Base-by-base conservation (phyloP, 1,140 invertebrate genomes). In the Pseudomyrmex concolor region DNA sequence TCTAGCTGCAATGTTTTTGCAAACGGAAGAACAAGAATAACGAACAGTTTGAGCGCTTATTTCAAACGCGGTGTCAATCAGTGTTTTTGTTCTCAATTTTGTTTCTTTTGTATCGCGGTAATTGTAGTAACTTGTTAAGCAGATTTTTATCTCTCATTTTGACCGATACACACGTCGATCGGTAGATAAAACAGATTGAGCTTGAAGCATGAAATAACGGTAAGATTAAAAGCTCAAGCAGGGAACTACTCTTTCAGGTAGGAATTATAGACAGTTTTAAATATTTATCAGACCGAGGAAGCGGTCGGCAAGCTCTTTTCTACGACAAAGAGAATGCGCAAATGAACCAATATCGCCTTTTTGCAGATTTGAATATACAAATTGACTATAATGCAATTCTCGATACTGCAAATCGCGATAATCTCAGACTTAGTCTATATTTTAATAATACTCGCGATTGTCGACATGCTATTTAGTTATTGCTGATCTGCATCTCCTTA, bases 251-350 rank as follows among this genome's bases (percentile, higher is more conserved):
- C 63, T 34, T 34, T 34, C 34, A 45, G 66, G 45, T 22, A 57
- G 64, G 34, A 86, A 87, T 87, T 86, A 86, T 84, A 78, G 80
- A 51, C 63, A 54, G 85, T 55, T 84, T 87, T 87, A 87, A 86
- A 86, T 87, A 87, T 87, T 86, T 87, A 87, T 86, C 43, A 84
- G 83, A 50, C 54, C 54, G 25, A 43, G 57, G 54, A 85, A 76
- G 22, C 12, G 60, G 57, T 67, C 67, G 50, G 60, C 54, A 55
- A 67, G 67, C 60, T 87, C 43, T 59, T 22, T 59, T 12, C 43
- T 25, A 70, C 60, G 67, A 86, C 80, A 78, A 84, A 84, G 80
- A 84, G 80, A 84, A 84, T 80, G 84, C 54, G 25, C 51, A 74
- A 70, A 68, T 77, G 80, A 86, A 86, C 83, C 80, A 70, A 72